Evolutionary conservation across 1,140 invertebrate genomes (phyloP), one percentile per base, ranked within the genome.

Genomic region (Aphidius gifuensis): DNA sequence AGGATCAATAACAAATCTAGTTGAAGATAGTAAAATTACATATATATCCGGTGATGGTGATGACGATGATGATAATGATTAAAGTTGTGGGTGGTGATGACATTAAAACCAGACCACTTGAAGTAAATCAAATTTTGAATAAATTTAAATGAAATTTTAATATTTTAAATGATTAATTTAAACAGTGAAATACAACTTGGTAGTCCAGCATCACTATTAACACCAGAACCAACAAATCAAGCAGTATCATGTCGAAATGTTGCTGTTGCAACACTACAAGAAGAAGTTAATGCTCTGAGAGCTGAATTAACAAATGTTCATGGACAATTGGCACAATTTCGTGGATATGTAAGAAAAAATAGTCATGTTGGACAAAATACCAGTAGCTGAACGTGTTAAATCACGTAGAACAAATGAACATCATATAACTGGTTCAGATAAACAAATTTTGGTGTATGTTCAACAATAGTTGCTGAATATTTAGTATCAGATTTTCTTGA

Each of bases 381-480:
- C 9, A 67, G 61, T 49, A 69, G 89, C 89, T 0, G 89, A 91
- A 71, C 75, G 88, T 54, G 88, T 86, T 58, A 81, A 83, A 64
- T 70, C 86, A 38, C 79, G 80, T 55, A 85, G 85, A 40, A 84
- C 88, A 68, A 81, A 84, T 64, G 74, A 76, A 62, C 71, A 80
- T 55, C 83, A 83, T 50, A 81, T 85, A 50, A 83, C 83, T 62
- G 85, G 82, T 54, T 83, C 81, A 51, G 83, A 86, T 60, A 82
- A 9, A 78, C 82, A 21, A 84, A 80, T 67, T 71, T 83, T 57
- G 85, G 84, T 66, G 86, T 82, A 7, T 81, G 72, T 49, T 76
- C 80, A 38, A 86, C 89, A 1, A 86, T 87, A 74, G 83, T 92
- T 8, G 89, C 90, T 3, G 90, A 92, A 69, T 89, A 91, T 71